Base-by-base conservation (phyloP, 2,113 vertebrate genomes). In the Syrmaticus mikado region DNA sequence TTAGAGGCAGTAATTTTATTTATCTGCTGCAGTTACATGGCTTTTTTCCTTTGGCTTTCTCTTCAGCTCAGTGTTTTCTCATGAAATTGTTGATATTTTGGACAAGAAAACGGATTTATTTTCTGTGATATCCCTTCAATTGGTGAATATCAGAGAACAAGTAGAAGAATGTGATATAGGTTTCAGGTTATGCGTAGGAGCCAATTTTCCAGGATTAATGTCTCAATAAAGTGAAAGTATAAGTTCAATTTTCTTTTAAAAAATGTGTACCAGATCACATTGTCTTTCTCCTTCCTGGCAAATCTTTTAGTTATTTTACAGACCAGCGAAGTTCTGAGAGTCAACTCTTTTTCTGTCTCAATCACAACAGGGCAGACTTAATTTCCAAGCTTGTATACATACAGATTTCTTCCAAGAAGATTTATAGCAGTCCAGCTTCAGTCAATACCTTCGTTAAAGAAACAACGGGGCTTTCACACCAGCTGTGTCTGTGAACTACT, bases 161-260 rank as follows among this genome's bases (percentile, higher is more conserved):
- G 38, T 41, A 74, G 64, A 94, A 91, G 41, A 82, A 76, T 75
- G 65, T 62, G 53, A 87, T 95, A 85, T 55, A 92, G n/a, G 94
- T 92, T 96, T 94, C 85, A 76, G 82, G 89, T 90, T 93, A 91
- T 30, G 8, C 38, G 60, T 53, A 90, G 74, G n/a, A 97, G 52
- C 82, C 89, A 86, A 70, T 96, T 96, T 93, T 92, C 82, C 86
- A 90, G 80, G 77, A 95, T 95, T 96, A 96, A 95, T 95, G 75
- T 84, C 75, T 95, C 96, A 96, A 97, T 93, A 92, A 94, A 94
- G 77, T 93, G 57, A 76, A 96, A 93, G 43, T 72, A 85, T 83
- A 89, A 77, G 86, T 95, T 60, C 94, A 90, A 90, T 91, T 85
- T 91, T 93, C 50, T 94, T 75, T 88, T 93, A 61, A 17, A 62